A percentile compares a stretch with the other conserved stretches of the same genome.
These are phyloP conservation scores for Aphidius ervi DNA, from an alignment of 1,140 invertebrate species.

Conservation along the genomic window DNA sequence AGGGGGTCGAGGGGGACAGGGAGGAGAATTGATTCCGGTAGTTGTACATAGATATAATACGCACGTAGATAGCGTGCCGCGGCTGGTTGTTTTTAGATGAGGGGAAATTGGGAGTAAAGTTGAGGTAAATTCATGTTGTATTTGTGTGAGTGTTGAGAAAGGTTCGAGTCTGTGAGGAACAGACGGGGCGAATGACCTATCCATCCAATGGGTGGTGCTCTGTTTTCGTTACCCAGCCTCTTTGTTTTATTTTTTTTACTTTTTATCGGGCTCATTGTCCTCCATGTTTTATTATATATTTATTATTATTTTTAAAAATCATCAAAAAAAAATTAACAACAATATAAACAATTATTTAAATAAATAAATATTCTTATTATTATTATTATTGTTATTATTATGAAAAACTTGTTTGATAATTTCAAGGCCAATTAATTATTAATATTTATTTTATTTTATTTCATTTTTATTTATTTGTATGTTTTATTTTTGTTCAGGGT, in stretches of 20 bases:
- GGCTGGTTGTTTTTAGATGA: neutral
- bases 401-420: too few species aligned
- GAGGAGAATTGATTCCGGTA: too few species aligned
- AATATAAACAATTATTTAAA: neutral
- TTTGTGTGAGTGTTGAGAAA: slow-evolving; percentile 20
- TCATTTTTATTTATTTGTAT: too few species aligned
- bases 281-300: neutral
- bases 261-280: neutral
- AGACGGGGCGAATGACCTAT: slow-evolving; percentile 28
- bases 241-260: slow-evolving; percentile 17
- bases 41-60: too few species aligned
- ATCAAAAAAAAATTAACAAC: neutral
- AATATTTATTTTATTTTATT: too few species aligned
- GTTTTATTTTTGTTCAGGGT: too few species aligned
- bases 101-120: neutral
- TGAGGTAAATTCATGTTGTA: neutral
- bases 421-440: too few species aligned
- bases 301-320: neutral
- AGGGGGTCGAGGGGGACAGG: neutral
- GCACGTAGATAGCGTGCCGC: neutral
- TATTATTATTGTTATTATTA: too few species aligned
- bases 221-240: slow-evolving; percentile 13
- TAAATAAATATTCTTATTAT: neutral
- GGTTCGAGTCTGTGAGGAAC: slow-evolving; percentile 23
- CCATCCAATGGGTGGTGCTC: slow-evolving; percentile 25